phyloP scores from a whole-genome alignment of 2,113 vertebrate species.

The Turnix velox region DNA sequence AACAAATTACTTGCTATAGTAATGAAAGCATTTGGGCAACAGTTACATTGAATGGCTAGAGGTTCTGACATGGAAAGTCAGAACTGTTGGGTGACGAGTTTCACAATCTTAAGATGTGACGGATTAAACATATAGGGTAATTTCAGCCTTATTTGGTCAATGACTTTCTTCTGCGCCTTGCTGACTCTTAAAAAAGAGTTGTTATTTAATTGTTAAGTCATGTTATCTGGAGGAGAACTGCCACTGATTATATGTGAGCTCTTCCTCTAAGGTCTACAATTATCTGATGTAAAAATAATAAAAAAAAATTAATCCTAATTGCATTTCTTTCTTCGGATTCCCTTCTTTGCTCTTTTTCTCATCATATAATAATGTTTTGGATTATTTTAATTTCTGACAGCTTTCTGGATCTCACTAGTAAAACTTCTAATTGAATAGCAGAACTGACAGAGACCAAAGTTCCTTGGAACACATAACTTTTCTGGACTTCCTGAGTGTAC shows the following conservation, averaged over 20 bases:
- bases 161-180: accelerated
- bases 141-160: not conserved
- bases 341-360: not conserved
- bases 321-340: not conserved
- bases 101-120: not conserved
- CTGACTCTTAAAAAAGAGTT: not conserved
- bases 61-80: not conserved
- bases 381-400: not conserved
- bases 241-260: not conserved
- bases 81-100: not conserved
- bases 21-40: accelerated
- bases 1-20: not conserved
- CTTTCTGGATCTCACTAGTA: not conserved
- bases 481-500: accelerated
- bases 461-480: not conserved
- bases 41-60: not conserved
- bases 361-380: not conserved
- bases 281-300: not conserved
- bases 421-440: not conserved
- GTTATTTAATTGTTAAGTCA: not conserved
- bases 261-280: not conserved
- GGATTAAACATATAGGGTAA: not conserved
- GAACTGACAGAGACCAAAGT: not conserved
- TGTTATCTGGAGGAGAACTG: not conserved
- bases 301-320: not conserved